Conservation (phyloP, 64 coral and sea anemone genomes). For the Montipora foliosa region DNA sequence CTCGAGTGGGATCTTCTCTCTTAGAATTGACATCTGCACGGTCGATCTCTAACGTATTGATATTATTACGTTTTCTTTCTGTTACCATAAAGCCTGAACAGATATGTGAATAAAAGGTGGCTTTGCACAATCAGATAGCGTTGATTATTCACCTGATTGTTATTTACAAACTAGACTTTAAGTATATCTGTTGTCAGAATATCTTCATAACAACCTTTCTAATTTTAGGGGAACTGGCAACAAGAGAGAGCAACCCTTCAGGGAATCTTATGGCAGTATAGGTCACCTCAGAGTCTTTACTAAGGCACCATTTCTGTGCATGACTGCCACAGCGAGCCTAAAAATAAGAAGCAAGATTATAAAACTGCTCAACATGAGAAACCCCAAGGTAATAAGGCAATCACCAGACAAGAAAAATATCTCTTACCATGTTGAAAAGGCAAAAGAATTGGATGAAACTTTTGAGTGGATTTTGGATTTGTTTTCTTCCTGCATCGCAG, state of each 20-base stretch:
- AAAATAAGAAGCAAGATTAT: slow-evolving; percentile 39
- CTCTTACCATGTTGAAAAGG: not conserved
- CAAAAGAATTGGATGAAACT: not conserved
- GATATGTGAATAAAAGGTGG: too few species aligned
- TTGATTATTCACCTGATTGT: too few species aligned
- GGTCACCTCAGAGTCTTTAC: slow-evolving; percentile 54
- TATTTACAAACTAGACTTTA: too few species aligned
- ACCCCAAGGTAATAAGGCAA: slow-evolving; percentile 21
- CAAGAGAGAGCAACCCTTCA: not conserved
- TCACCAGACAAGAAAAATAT: slow-evolving; percentile 37
- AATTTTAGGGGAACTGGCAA: not conserved
- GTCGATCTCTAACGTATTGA: too few species aligned
- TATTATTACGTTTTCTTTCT: too few species aligned
- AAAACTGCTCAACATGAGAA: slow-evolving; percentile 47
- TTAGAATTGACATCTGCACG: too few species aligned
- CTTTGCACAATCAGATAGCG: too few species aligned
- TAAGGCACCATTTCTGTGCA: slow-evolving; percentile 42
- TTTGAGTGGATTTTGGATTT: not conserved
- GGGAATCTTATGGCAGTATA: slow-evolving; percentile 39
- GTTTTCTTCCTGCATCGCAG: not conserved
- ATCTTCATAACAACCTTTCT: not conserved
- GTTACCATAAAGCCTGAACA: too few species aligned
- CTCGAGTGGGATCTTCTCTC: too few species aligned
- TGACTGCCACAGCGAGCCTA: slow-evolving; percentile 55
- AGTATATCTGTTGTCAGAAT: not conserved